phyloP scores from a whole-genome alignment of 2,113 vertebrate species.

The Clarias macrocephalus region DNA sequence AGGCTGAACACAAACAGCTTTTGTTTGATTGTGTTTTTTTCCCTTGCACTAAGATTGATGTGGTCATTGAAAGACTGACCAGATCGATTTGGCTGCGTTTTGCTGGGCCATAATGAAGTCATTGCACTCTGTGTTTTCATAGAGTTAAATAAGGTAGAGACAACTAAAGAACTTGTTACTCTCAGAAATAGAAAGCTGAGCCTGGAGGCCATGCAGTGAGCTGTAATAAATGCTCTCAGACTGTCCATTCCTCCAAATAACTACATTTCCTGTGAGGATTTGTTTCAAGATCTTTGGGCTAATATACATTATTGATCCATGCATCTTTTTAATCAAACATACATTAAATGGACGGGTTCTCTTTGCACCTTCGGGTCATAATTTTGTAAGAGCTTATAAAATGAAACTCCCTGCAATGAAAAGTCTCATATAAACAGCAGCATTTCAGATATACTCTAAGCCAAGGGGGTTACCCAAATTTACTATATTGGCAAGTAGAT shows the following conservation, averaged over 20 bases:
- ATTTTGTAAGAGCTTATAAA: constrained; percentile 18
- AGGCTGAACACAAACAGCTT: constrained; percentile 60
- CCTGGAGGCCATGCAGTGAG: constrained; percentile 64
- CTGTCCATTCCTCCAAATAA: constrained; percentile 68
- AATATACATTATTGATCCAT: constrained; percentile 59
- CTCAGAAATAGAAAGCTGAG: constrained; percentile 61
- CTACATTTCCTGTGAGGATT: constrained; percentile 64
- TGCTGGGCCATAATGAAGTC: constrained; percentile 62
- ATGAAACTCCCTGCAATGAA: constrained; percentile 23
- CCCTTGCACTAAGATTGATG: constrained; percentile 66
- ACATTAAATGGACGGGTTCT: constrained; percentile 44
- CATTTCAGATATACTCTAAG: background rate
- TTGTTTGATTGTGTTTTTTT: constrained; percentile 70
- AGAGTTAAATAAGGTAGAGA: constrained; percentile 54
- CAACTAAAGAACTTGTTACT: constrained; percentile 70
- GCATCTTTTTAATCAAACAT: constrained; percentile 69
- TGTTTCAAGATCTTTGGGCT: constrained; percentile 72
- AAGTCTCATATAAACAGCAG: constrained; percentile 8
- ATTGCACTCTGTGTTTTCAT: constrained; percentile 68
- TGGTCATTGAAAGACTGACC: constrained; percentile 72
- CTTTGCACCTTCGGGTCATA: constrained; percentile 32
- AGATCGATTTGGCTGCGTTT: constrained; percentile 65
- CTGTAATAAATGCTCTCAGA: constrained; percentile 72
- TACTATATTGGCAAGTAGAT: background rate
- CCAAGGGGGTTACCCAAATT: background rate